Base-by-base conservation (phyloP, 1,140 invertebrate species). In the Papilio machaon region DNA sequence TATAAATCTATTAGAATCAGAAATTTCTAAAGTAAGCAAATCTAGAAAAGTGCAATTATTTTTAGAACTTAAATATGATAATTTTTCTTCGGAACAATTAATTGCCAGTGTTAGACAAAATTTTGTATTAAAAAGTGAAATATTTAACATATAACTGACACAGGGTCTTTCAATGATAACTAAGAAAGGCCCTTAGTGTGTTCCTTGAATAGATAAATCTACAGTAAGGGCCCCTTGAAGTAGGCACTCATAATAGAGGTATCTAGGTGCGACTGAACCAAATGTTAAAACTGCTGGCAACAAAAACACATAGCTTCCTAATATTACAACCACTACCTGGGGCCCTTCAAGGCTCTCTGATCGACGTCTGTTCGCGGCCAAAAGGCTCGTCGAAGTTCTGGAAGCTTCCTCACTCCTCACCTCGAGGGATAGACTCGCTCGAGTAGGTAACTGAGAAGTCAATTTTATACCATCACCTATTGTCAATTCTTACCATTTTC, bases 271-370 rank as follows among this genome's bases (percentile, higher is more conserved):
- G 54, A 58, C 8, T 58, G 2, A 58, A 58, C 17, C 38, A 77
- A 77, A 77, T 52, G 3, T 35, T 17, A 17, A 79, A 79, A 52
- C 19, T 73, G 60, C 60, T 82, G 67, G 80, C 79, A 78, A 81
- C 74, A 83, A 80, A 80, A 38, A 80, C 47, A 82, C 19, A 43
- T 80, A 80, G 79, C 79, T 47, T 64, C 77, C 76, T 78, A 78
- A 13, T 60, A 75, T 46, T 80, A 80, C 30, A 67, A 79, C 35
- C 73, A 84, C 91, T 93, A 95, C 94, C 88, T 95, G 95, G 13
- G 95, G 95, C 78, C 94, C 94, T 89, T 96, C 96, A 17, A 96
- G 92, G 86, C 95, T 96, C 83, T 96, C 96, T 77, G 96, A 96
- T 83, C 96, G 95, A 74, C 95, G 92, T 84, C 95, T 90, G 85